Percentiles rank a stretch among this genome's conserved stretches.
These are phyloP conservation scores for Mesorhabditis spiculigera DNA, from an alignment of 2,888 invertebrate species.

Conservation along the genomic window DNA sequence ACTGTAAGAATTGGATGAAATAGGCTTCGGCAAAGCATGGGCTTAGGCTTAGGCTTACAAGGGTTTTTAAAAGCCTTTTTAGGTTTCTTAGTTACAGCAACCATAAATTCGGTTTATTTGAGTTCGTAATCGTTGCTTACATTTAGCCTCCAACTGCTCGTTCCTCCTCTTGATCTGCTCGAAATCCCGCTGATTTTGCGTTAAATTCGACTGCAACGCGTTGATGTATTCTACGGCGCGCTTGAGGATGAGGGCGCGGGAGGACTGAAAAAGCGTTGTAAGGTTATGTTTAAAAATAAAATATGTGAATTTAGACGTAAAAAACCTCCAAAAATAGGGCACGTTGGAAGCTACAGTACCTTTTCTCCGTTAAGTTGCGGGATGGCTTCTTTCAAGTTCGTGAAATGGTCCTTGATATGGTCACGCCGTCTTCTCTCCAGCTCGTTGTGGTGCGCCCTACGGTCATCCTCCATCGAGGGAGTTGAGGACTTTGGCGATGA, in stretches of 20 bases:
- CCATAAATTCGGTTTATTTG: neutral
- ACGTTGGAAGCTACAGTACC: too few species aligned
- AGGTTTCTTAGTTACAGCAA: too few species aligned
- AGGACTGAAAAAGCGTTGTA: too few species aligned
- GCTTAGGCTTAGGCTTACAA: too few species aligned
- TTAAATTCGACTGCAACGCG: slow-evolving; percentile 88
- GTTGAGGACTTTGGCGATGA: slow-evolving; percentile 40
- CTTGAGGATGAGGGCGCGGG: slow-evolving; percentile 92
- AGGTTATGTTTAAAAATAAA: too few species aligned
- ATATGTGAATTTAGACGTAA: too few species aligned
- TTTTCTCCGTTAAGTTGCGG: slow-evolving; percentile 93
- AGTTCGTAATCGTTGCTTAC: neutral
- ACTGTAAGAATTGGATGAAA: neutral
- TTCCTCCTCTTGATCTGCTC: slow-evolving; percentile 41
- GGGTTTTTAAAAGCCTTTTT: too few species aligned
- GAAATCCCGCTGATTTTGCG: slow-evolving; percentile 87
- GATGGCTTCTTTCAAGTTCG: slow-evolving; percentile 86
- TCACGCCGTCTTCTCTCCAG: slow-evolving; percentile 91
- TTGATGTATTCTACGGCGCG: slow-evolving; percentile 97
- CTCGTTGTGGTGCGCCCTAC: slow-evolving; percentile 97
- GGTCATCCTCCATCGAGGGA: slow-evolving; percentile 74
- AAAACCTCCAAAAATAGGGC: too few species aligned
- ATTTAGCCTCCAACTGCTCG: slow-evolving; percentile 29
- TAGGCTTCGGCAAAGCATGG: too few species aligned
- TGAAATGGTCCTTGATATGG: slow-evolving; percentile 98